Base-by-base conservation (phyloP, 2,113 vertebrate genomes). In the Bungarus multicinctus region DNA sequence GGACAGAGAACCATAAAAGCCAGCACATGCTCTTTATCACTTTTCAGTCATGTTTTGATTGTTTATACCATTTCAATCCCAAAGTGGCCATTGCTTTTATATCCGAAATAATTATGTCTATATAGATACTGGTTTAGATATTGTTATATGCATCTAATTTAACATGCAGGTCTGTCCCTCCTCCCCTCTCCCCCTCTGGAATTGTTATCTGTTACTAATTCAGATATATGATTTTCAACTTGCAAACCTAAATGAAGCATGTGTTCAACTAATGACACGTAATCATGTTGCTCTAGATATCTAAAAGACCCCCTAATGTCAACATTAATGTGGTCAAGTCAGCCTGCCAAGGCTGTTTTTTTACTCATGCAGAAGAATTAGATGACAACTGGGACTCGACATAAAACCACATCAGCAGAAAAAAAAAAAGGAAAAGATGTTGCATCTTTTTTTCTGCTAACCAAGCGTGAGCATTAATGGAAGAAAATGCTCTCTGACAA, bases 371-470 rank as follows among this genome's bases (percentile, higher is more conserved):
- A 55, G 91, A 92, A 92, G 52, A 92, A 50, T 74, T 45, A 87
- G 91, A 91, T 89, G 87, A 87, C 53, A 87, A 34, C 57, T 89
- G 39, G 27, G 39, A 57, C 64, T 22, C 88, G 5, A n/a, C 64
- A 85, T 92, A 57, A 89, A 92, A 85, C 64, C 92, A 89, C 87
- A 74, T 74, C 64, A 89, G 92, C 87, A 92, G 18, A 85, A 57
- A 53, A 81, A 89, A 89, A 89, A 85, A 53, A 57, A 89, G 53
- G 16, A 39, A 39, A n/a, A 89, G 43, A 30, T 5, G 43, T 30
- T 74, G 23, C 23, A 43, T 22, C 4, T 47, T 81, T 18, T 10
- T 81, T 64, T 55, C 53, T 30, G 20, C 27, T 50, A 89, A 20
- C 52, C 64, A 53, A 85, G 53, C 39, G 23, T 12, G 30, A 43